Conservation (phyloP, 2,888 invertebrate species). For the Eurois occulta region DNA sequence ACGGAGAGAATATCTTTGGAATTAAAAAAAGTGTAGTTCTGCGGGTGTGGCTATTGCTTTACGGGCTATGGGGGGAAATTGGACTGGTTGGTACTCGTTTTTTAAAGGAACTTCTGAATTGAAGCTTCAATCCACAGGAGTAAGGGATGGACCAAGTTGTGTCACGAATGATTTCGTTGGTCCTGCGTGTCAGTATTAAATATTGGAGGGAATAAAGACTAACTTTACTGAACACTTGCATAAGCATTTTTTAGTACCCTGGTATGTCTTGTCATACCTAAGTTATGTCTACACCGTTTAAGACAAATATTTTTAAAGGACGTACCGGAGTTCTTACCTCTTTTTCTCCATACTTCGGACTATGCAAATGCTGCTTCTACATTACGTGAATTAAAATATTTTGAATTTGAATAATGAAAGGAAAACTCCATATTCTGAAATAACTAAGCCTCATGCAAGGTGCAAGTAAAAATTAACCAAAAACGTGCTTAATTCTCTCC, state of each 20-base stretch:
- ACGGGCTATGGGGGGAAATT: not conserved
- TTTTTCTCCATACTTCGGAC: not conserved
- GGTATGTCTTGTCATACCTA: not conserved
- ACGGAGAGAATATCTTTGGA: conserved; percentile 19
- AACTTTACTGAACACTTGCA: not conserved
- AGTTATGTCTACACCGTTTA: not conserved
- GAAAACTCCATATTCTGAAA: not conserved
- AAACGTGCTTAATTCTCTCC: not conserved
- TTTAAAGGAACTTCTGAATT: not conserved
- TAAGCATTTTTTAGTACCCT: not conserved
- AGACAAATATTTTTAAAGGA: not conserved
- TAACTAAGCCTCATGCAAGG: not conserved
- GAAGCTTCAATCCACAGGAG: not conserved
- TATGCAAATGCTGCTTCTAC: not conserved
- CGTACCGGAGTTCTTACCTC: not conserved
- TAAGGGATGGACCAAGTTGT: not conserved
- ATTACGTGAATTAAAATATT: too few relatives aligned
- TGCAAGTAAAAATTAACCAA: not conserved
- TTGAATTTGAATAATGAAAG: too few relatives aligned
- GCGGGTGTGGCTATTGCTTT: not conserved
- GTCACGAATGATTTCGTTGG: not conserved
- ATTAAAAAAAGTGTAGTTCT: conserved; percentile 39
- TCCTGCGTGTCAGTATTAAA: not conserved
- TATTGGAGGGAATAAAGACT: not conserved
- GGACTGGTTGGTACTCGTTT: not conserved